Base-by-base conservation (phyloP, 2,797 vertebrate species). In the Parambassis ranga region DNA sequence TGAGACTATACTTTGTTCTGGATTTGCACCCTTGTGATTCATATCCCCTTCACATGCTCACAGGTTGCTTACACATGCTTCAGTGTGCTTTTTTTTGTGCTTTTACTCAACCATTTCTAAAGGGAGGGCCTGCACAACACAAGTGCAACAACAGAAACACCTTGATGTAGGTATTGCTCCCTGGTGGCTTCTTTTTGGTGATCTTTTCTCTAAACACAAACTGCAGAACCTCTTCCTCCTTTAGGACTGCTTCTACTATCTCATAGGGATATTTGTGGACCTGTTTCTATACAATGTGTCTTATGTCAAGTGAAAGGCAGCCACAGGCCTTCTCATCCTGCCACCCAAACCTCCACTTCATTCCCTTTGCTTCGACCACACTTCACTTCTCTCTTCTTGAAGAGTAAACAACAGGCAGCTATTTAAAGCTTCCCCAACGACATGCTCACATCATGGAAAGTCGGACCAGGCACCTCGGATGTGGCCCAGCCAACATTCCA, bases 381-480 rank as follows among this genome's bases (percentile, higher is more conserved):
- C 62, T 52, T 52, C 19, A 24, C 46, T 57, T 79, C 60, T 67
- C 70, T 73, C 48, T 59, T 82, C 78, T 79, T 71, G 66, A 75
- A 79, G 62, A 75, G 77, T 83, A 88, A 91, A 90, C 86, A 88
- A 65, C 71, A 62, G 47, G 28, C 53, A 7, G 73, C 85, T 93
- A 93, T 93, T 93, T 91, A 90, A 90, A 90, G 86, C 72, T 64
- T n/a, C 48, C 62, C 63, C 64, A 68, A 76, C 72, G 75, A 89
- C 88, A 81, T 74, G 8, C 71, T 84, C 36, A 10, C 89, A 93
- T 92, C 92, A 92, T 90, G 91, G 92, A 92, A 93, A 92, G 83
- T 90, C 49, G 6, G 63, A 69, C 56, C 70, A 72, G 79, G 73
- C 82, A 87, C 80, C 85, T 90, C 69, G 32, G 83, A 86, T 81